Evolutionary conservation across 1,140 invertebrate genomes (phyloP), one percentile per base, ranked within the genome.

Genomic region (Zaprionus ornatus): DNA sequence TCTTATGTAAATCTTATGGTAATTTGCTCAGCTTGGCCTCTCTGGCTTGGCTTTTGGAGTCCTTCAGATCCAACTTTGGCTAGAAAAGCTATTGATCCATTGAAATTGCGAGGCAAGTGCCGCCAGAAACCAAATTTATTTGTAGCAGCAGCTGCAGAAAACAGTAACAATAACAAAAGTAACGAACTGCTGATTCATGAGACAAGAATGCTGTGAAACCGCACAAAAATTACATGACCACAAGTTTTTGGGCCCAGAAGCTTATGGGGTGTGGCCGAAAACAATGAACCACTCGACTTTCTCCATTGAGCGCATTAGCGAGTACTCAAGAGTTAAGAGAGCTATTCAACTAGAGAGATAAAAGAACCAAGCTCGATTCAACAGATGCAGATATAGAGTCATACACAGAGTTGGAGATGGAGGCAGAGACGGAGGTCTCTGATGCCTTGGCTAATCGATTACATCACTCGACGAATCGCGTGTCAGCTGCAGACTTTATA

Each of bases 1-100:
- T 91, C 82, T 91, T 87, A 91, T 91, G 87, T 82, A 87, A 83
- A 91, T 91, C 83, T 83, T 91, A 91, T 91, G 87, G 80, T 84
- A 90, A 88, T 90, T 88, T 71, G 78, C 62, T 23, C 40, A 62
- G 75, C 54, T 45, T 40, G 21, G 23, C 50, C 60, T 52, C 48
- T 35, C 57, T 45, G 29, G 29, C 29, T 84, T 80, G 77, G 63
- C 74, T 83, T 83, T 74, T 21, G 45, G 19, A 19, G 19, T 13
- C 0, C 15, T n/a, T 15, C 5, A 2, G 19, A 13, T n/a, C 4
- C 37, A 61, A 32, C 40, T 25, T 48, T 10, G 52, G 21, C 37
- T 29, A 19, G 42, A 70, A 15, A 40, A 68, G 62, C 45, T 61
- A 68, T 83, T 70, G 75, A 62, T 55, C 59, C 21, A 25, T 45